Evolutionary conservation across 1,140 invertebrate genomes (phyloP).

Genomic region (Trachymyrmex cornetzi): DNA sequence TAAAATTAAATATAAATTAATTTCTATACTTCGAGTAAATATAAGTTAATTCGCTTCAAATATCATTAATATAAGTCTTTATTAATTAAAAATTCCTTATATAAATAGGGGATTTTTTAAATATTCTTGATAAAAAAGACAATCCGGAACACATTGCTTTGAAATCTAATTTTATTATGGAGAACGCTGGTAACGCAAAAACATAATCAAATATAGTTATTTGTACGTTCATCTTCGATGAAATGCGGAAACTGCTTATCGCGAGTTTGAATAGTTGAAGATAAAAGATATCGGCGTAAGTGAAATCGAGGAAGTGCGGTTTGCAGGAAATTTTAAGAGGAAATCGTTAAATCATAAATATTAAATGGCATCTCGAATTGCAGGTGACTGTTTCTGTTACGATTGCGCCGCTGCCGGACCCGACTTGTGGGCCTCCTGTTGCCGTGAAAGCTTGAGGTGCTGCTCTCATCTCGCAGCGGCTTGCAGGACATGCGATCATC

Average conservation of each 20-base stretch:
- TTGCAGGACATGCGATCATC: constrained; percentile 85
- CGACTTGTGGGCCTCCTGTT: constrained; percentile 85
- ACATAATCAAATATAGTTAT: neutral
- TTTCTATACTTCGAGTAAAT: too few relatives aligned
- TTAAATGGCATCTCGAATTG: constrained; percentile 44
- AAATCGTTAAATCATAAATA: neutral
- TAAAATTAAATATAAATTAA: neutral
- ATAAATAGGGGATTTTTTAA: neutral
- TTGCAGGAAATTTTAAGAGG: neutral
- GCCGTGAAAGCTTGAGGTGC: constrained; percentile 83
- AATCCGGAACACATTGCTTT: neutral
- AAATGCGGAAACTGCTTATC: constrained; percentile 17
- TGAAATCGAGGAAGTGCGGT: constrained; percentile 1
- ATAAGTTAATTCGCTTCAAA: neutral
- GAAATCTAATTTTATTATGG: neutral
- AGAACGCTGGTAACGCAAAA: neutral
- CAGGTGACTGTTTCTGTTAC: constrained; percentile 86
- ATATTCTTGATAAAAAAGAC: neutral
- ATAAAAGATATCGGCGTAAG: neutral
- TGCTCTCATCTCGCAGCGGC: constrained; percentile 85
- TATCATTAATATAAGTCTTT: too few relatives aligned
- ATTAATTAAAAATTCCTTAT: too few relatives aligned
- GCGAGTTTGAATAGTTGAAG: neutral
- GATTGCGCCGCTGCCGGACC: constrained; percentile 84
- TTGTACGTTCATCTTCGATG: neutral